Evolutionary conservation across 37 sponge, comb jelly and placozoan genomes (phyloP).

Genomic region (Petrosia ficiformis): DNA sequence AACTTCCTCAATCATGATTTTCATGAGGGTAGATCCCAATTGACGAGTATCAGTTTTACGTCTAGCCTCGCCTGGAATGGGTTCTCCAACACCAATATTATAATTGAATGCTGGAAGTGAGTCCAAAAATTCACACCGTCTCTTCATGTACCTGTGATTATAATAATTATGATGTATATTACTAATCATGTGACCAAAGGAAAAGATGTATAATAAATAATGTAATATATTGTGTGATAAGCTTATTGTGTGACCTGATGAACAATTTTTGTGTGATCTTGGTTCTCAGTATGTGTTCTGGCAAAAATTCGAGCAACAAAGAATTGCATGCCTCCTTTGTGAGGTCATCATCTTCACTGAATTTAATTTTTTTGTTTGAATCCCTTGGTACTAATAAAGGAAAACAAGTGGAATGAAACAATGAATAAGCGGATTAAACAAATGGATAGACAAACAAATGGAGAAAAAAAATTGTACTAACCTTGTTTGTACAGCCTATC

Average conservation of each 20-base stretch:
- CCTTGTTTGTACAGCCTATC: conserved; percentile 53
- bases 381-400: too few species aligned
- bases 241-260: too few species aligned
- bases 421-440: neutral
- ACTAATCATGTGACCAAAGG: too few species aligned
- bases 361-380: too few species aligned
- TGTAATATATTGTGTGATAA: too few species aligned
- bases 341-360: conserved; percentile 35
- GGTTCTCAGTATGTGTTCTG: conserved; percentile 23
- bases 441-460: too few species aligned
- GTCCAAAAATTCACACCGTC: conserved; percentile 72
- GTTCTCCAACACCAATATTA: conserved; percentile 66
- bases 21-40: conserved; percentile 81
- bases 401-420: neutral
- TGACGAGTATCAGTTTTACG: conserved; percentile 47
- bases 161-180: too few species aligned
- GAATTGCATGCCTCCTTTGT: conserved; percentile 44
- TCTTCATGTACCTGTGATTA: conserved; percentile 70
- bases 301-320: conserved; percentile 53
- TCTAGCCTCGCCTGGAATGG: conserved; percentile 25
- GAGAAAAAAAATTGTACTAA: too few species aligned
- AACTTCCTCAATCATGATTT: conserved; percentile 81
- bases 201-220: too few species aligned
- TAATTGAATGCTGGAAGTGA: conserved; percentile 61
- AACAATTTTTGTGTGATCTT: conserved; percentile 76